Base-by-base conservation (phyloP, 2,113 vertebrate genomes). In the Grantiella picta region DNA sequence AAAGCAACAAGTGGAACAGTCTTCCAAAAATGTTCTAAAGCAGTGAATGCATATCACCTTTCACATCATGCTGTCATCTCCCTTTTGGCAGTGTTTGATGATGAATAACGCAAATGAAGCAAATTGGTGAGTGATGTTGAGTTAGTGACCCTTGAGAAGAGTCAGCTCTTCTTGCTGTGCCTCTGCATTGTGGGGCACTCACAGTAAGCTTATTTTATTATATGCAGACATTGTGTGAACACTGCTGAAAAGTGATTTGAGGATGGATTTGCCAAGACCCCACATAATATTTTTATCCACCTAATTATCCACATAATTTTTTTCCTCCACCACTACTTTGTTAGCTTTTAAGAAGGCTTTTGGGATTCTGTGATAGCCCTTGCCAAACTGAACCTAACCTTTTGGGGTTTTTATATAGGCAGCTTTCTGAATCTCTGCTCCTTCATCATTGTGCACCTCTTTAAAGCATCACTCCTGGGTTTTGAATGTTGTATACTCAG, bases 401-500 rank as follows among this genome's bases (percentile, higher is more conserved):
- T 4, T 17, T 22, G n/a, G 23, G 23, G 5, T 20, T 71, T 50
- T 75, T 36, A 29, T 7, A 25, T 22, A 56, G 36, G 25, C 5
- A 38, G 16, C 14, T 63, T 77, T 66, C 40, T 44, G 50, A 82
- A 66, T 31, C 15, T 44, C 24, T 82, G 6, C 19, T 73, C 10
- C 40, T 80, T 35, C 11, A 10, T 52, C 33, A 23, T 7, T 65
- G 29, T 27, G 8, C 16, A 29, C 8, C 14, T 71, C 54, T 87
- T 17, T 10, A 78, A 40, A 65, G 10, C 36, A 33, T n/a, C 0
- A 0, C 40, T 38, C 4, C 15, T 56, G 25, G 52, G 13, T 77
- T 81, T 47, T 20, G 7, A 1, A 0, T 40, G 25, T 63, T 50
- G 20, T 5, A 3, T 29, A 5, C 4, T 5, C 19, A 38, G 29